Evolutionary conservation across 1,140 invertebrate species (phyloP), one percentile per base, ranked within the genome.

Genomic region (Acyrthosiphon pisum): DNA sequence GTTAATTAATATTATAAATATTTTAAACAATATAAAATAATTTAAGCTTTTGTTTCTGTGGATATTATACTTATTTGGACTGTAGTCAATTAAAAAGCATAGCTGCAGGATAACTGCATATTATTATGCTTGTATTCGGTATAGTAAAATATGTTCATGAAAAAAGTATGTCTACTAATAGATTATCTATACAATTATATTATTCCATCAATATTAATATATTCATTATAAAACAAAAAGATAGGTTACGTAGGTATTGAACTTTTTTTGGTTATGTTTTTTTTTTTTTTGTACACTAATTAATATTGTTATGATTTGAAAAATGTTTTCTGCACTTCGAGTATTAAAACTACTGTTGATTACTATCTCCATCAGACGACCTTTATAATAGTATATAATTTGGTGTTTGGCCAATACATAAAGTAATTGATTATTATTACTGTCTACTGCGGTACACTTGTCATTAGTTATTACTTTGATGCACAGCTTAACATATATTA

Each of bases 1-100:
- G n/a, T 76, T n/a, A 14, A 76, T 76, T 76, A 76, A 76, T 76
- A n/a, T n/a, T 18, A 23, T 18, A 76, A 76, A n/a, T 68, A 68
- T 68, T 68, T 68, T 68, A n/a, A 37, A 83, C 22, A 37, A 83
- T 37, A 37, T 81, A 3, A 81, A 81, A 46, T 11, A 46, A 81
- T 83, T 6, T 37, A 41, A 83, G 1, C 35, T 83, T 83, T 83
- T 83, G n/a, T 18, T 22, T 83, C 8, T 83, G 20, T 41, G 35
- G 20, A 83, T 83, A 41, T 83, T 83, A 83, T 41, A 83, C 81
- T 41, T 83, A 83, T 83, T 83, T 83, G 81, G 81, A 83, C 37
- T 37, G 37, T 41, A 37, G 35, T 37, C 37, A 83, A 83, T 83
- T 83, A 35, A 53, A 53, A 53, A 53, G 0, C 50, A 53, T 53